A percentile compares a stretch with the other conserved stretches of the same genome.
Evolutionary conservation across 2,113 vertebrate genomes (phyloP).

Genomic region (Aix galericulata): DNA sequence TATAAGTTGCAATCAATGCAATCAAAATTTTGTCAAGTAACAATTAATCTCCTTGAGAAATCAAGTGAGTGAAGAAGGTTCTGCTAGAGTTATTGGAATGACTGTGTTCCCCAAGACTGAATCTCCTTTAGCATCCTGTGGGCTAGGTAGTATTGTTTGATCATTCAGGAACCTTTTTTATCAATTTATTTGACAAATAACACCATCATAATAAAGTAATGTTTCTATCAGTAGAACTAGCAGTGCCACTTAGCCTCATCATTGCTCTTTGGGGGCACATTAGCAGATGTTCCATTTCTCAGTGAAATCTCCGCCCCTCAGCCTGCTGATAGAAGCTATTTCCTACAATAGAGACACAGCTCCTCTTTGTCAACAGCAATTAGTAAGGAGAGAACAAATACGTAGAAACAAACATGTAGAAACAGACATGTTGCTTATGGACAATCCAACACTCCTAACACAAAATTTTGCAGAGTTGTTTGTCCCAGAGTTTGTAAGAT

Average conservation of each 20-base stretch:
- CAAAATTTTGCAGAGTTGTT: background rate
- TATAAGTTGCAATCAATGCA: background rate
- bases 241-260: background rate
- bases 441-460: background rate
- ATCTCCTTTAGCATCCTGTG: background rate
- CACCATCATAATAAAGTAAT: background rate
- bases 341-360: background rate
- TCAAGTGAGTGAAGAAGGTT: background rate
- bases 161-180: background rate
- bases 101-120: background rate
- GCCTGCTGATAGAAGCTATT: background rate
- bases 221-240: background rate
- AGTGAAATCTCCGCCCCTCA: background rate
- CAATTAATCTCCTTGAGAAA: background rate
- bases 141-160: rapidly evolving
- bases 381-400: rapidly evolving
- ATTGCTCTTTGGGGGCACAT: background rate
- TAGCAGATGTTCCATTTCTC: background rate
- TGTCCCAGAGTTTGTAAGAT: background rate
- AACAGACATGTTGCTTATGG: background rate
- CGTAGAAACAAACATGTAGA: background rate
- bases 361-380: background rate
- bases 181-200: background rate
- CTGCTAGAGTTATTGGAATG: background rate
- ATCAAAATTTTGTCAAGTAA: background rate